Percentiles rank a stretch among this genome's conserved stretches.
phyloP scores from a whole-genome alignment of 1,140 invertebrate species.

The Drosophila orosa region DNA sequence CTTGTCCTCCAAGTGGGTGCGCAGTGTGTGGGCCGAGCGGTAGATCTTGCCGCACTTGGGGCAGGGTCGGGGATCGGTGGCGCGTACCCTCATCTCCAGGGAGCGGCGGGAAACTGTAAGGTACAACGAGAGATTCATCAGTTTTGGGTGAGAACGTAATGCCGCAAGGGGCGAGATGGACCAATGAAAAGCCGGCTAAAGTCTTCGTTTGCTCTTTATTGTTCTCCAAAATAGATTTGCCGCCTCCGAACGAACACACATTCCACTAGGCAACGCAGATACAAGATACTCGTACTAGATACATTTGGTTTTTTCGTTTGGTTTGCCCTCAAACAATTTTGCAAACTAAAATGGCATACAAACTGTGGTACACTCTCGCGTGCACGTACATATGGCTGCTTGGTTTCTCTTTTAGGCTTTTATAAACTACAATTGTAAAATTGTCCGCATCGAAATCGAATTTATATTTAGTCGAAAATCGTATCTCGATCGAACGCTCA shows the following conservation, averaged over 20 bases:
- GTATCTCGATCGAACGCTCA: slow-evolving; percentile 26
- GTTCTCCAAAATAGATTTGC: slow-evolving; percentile 80
- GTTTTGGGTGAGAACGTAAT: background rate
- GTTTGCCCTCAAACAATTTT: slow-evolving; percentile 61
- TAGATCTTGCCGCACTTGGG: slow-evolving; percentile 97
- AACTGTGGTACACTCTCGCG: slow-evolving; percentile 37
- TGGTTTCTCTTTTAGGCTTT: slow-evolving; percentile 27
- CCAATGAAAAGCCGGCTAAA: slow-evolving; percentile 34
- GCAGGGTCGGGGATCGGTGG: slow-evolving; percentile 95
- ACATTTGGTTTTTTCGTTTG: slow-evolving; percentile 39
- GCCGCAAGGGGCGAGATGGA: background rate
- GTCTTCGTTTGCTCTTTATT: slow-evolving; percentile 78
- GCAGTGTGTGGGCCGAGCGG: slow-evolving; percentile 93
- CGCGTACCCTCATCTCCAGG: slow-evolving; percentile 93
- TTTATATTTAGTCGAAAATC: slow-evolving; percentile 41
- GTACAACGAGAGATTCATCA: slow-evolving; percentile 8
- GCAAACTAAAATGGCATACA: slow-evolving; percentile 71
- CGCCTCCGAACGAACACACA: slow-evolving; percentile 42
- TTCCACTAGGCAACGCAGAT: slow-evolving; percentile 55
- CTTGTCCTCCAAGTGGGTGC: slow-evolving; percentile 96
- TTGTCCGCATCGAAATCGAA: slow-evolving; percentile 74
- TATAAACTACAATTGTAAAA: slow-evolving; percentile 78
- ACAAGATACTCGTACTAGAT: slow-evolving; percentile 56
- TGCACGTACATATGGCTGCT: slow-evolving; percentile 30
- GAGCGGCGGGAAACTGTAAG: slow-evolving; percentile 88